Evolutionary conservation across 2,113 vertebrate genomes (phyloP), one percentile per base, ranked within the genome.

Genomic region (Istiophorus platypterus): DNA sequence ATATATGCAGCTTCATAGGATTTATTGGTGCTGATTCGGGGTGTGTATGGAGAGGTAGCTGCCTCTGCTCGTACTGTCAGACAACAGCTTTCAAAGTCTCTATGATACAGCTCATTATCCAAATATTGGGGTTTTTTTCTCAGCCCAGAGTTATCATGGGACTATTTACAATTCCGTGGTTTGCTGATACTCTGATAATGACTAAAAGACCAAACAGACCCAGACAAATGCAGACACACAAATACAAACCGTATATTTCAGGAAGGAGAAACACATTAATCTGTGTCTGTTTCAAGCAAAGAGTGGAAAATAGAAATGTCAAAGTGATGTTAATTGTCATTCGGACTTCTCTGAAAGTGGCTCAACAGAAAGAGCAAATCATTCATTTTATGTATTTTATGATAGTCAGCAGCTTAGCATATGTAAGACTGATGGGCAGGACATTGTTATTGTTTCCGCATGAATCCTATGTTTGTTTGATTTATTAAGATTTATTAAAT

Each of bases 301-400:
- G 8, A 62, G 39, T 77, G 31, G 26, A 5, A 72, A 68, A 62
- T 71, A n/a, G 63, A 86, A 58, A 57, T 24, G 45, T 72, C 72
- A 77, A 0, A 15, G 73, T 72, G 45, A 73, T 76, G 67, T 67
- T 67, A 74, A 39, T 41, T 64, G 4, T 56, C 45, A 86, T 71
- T 76, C 66, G 61, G 18, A 56, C 31, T 34, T 51, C 2, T 14
- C 49, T 68, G 20, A 42, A 75, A 76, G 65, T 65, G 10, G 26
- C 22, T 57, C 29, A 51, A 27, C 42, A 66, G 59, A 62, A 57
- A 42, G 47, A 64, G 64, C 49, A 41, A 22, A 69, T 66, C 20
- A 31, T 78, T 76, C 34, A 45, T 52, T 56, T 37, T 0, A 18
- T 64, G 29, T 24, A 13, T 39, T 72, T 45, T 42, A 18, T 52